Conservation (phyloP, 1,140 invertebrate species). For the silkworm (Bombyx mori) region ASM3026992v2 NC_085113.1:9239501-9240000, state of each 20-base stretch:
- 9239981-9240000: conserved; percentile 62
- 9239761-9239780: conserved; percentile 66
- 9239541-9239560: conserved; percentile 5
- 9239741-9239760: conserved; percentile 47
- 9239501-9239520: too few relatives aligned
- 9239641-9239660: not conserved
- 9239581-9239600: not conserved
- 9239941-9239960: conserved; percentile 66
- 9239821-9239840: conserved; percentile 29
- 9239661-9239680: not conserved
- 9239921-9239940: conserved; percentile 65
- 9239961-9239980: conserved; percentile 71
- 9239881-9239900: conserved; percentile 55
- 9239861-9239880: conserved; percentile 41
- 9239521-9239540: conserved; percentile 13
- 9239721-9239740: conserved; percentile 43
- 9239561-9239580: not conserved
- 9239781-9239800: conserved; percentile 19
- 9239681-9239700: conserved; percentile 3
- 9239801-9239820: conserved; percentile 45
- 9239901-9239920: conserved; percentile 50
- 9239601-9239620: not conserved
- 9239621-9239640: not conserved
- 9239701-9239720: conserved; percentile 27
- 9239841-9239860: conserved; percentile 44